Conservation (phyloP, 2,797 vertebrate species). For the Xiphorhynchus erythropygius region DNA sequence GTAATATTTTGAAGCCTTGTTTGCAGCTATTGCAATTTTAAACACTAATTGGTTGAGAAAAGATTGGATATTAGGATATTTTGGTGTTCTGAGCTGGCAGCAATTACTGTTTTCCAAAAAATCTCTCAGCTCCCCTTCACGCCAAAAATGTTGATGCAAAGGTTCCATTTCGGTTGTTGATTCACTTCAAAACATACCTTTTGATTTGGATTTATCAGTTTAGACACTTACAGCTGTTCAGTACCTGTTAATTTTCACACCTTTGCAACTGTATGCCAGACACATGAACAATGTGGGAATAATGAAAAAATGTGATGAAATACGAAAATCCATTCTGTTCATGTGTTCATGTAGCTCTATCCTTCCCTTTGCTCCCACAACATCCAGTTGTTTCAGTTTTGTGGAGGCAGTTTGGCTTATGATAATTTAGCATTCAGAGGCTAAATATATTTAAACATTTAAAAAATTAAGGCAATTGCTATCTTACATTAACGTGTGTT, state of each 20-base stretch:
- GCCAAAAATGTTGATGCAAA: not conserved
- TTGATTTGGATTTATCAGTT: not conserved
- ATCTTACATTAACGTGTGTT: not conserved
- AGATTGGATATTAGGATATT: not conserved
- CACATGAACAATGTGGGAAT: not conserved
- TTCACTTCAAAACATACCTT: not conserved
- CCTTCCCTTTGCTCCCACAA: not conserved
- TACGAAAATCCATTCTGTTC: not conserved
- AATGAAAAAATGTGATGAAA: not conserved
- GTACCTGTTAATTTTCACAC: not conserved
- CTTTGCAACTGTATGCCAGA: not conserved
- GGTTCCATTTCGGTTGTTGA: not conserved
- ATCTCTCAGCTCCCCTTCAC: accelerated
- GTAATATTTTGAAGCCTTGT: not conserved
- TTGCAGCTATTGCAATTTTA: not conserved
- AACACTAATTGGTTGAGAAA: not conserved
- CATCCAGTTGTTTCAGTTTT: not conserved
- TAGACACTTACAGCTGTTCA: not conserved
- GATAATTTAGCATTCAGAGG: not conserved
- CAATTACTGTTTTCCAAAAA: not conserved
- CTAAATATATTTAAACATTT: not conserved
- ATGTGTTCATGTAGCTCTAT: not conserved
- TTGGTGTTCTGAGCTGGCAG: not conserved
- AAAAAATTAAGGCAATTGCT: not conserved
- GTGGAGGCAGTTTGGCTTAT: not conserved